Evolutionary conservation across 1,140 invertebrate species (phyloP).

Genomic region (Aethina tumida): DNA sequence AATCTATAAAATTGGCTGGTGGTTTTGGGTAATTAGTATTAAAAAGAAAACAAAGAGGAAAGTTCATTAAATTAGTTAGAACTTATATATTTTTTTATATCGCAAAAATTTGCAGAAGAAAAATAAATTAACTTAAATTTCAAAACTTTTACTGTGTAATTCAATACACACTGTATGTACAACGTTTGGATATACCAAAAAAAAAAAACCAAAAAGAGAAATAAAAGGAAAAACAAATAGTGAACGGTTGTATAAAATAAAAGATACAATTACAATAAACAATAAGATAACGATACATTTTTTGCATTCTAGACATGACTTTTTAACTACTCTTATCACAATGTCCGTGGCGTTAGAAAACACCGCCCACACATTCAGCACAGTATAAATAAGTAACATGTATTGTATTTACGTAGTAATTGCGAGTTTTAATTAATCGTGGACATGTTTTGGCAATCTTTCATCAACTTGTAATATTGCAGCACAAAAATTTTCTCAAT

Average conservation of each 20-base stretch:
- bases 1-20: too few relatives aligned
- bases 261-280: conserved; percentile 35
- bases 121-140: conserved; percentile 28
- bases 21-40: too few relatives aligned
- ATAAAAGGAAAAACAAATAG: conserved; percentile 19
- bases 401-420: conserved; percentile 28
- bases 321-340: conserved; percentile 37
- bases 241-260: conserved; percentile 36
- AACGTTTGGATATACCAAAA: conserved; percentile 31
- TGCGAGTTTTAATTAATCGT: conserved; percentile 31
- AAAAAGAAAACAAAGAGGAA: too few relatives aligned
- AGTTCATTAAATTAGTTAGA: conserved; percentile 17
- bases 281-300: conserved; percentile 36
- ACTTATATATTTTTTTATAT: conserved; percentile 20
- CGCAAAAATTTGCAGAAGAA: conserved; percentile 18
- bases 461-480: conserved; percentile 30
- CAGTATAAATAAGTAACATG: conserved; percentile 38
- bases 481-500: conserved; percentile 22
- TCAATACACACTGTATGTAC: conserved; percentile 35
- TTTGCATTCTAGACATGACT: conserved; percentile 35
- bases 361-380: conserved; percentile 36
- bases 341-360: conserved; percentile 32
- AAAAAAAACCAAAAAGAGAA: conserved; percentile 24
- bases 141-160: conserved; percentile 33
- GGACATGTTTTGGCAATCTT: conserved; percentile 34